Percentiles rank a stretch among this genome's conserved stretches.
These are phyloP conservation scores for Cephalotes varians DNA, from an alignment of 2,888 invertebrate species.

Conservation along the genomic window DNA sequence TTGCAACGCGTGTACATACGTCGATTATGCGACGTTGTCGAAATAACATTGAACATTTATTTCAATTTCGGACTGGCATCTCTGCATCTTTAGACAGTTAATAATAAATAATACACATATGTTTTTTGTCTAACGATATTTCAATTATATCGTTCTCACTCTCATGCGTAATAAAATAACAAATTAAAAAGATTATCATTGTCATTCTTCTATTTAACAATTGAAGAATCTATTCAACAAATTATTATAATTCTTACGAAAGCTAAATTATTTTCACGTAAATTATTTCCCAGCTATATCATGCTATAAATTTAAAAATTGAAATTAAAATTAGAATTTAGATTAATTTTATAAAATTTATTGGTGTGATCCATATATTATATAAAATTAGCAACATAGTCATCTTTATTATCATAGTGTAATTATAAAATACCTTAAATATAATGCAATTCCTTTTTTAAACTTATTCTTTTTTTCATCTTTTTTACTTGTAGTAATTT, in stretches of 20 bases:
- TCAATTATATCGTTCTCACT: not conserved
- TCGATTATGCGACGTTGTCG: conserved; percentile 3
- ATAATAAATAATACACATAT: not conserved
- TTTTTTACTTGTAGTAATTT: not conserved
- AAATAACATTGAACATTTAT: not conserved
- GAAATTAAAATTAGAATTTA: not conserved
- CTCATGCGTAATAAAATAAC: not conserved
- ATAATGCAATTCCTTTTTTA: not conserved
- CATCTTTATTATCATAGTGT: not conserved
- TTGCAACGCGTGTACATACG: not conserved
- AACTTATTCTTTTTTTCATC: not conserved
- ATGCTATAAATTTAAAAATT: not conserved
- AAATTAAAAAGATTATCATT: not conserved
- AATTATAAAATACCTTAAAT: not conserved
- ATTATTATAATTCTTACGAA: not conserved
- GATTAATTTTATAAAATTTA: not conserved
- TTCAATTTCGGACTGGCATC: not conserved
- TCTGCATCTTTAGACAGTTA: not conserved
- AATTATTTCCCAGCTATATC: not conserved
- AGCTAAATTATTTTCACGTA: not conserved
- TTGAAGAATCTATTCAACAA: not conserved
- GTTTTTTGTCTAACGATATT: not conserved
- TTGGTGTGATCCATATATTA: not conserved
- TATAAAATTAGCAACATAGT: not conserved
- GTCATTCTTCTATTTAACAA: not conserved